These are phyloP conservation scores for Hermatobates lingyangjiaoensis DNA, from an alignment of 1,140 invertebrate genomes.

Conservation along the genomic window DNA sequence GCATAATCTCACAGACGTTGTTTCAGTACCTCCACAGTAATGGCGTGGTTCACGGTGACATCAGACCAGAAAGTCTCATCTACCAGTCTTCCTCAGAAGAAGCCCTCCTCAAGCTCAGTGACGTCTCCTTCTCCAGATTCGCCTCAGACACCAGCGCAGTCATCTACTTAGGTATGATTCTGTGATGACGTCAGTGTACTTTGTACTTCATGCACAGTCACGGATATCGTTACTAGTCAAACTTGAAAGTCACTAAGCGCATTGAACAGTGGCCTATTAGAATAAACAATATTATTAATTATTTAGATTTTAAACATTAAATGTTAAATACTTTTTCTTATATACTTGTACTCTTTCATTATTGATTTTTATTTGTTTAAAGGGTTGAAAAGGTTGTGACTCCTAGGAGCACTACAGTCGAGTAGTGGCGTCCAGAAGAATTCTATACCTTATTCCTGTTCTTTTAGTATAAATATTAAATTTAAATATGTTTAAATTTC, in stretches of 20 bases:
- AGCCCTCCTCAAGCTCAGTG: constrained; percentile 28
- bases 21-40: constrained; percentile 29
- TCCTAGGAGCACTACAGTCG: too few relatives aligned
- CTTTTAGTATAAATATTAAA: too few relatives aligned
- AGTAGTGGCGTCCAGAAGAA: too few relatives aligned
- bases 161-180: constrained; percentile 4
- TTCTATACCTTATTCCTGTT: too few relatives aligned
- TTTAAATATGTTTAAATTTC: too few relatives aligned
- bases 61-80: constrained; percentile 32
- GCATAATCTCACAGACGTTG: too few relatives aligned
- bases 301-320: neutral
- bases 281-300: neutral
- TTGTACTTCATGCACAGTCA: too few relatives aligned
- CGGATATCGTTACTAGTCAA: neutral
- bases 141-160: constrained; percentile 4
- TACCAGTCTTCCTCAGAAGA: constrained; percentile 26
- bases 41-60: constrained; percentile 27
- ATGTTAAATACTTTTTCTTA: neutral
- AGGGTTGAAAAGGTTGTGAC: too few relatives aligned
- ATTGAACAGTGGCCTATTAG: neutral
- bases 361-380: too few relatives aligned
- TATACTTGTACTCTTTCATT: neutral
- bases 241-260: neutral
- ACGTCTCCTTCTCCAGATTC: constrained; percentile 28
- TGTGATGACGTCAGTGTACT: too few relatives aligned